Percentiles rank a stretch among this genome's conserved stretches.
phyloP scores from a whole-genome alignment of 2,797 vertebrate species.

The Gallinago solitaria region DNA sequence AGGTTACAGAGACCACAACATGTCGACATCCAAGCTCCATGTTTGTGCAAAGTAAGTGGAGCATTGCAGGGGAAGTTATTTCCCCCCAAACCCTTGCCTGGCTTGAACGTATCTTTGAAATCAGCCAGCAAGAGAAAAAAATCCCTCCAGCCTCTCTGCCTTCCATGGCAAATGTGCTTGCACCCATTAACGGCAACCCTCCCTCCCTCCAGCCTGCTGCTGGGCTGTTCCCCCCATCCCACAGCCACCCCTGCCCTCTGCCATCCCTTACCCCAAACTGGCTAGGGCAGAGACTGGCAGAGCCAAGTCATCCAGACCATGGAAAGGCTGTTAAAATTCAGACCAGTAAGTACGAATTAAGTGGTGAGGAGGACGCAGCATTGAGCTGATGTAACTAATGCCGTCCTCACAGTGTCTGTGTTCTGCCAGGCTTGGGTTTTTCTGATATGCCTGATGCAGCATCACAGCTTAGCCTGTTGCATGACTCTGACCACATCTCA shows the following conservation, averaged over 20 bases:
- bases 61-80: not conserved
- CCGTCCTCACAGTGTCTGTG: not conserved
- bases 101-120: not conserved
- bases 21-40: not conserved
- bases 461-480: not conserved
- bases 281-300: not conserved
- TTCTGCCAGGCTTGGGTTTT: not conserved
- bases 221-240: not conserved
- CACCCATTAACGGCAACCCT: not conserved
- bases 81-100: not conserved
- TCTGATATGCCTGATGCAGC: not conserved
- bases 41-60: not conserved
- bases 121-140: not conserved
- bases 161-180: not conserved
- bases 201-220: not conserved
- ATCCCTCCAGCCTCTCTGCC: not conserved
- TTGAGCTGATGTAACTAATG: not conserved
- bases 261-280: rapidly evolving
- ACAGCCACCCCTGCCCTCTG: not conserved
- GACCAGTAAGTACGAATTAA: rapidly evolving
- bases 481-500: not conserved
- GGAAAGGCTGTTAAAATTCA: not conserved
- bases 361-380: not conserved
- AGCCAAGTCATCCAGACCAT: rapidly evolving
- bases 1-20: not conserved